Evolutionary conservation across 53 echinoderm and acorn worm genomes (phyloP).

Genomic region (Crossaster papposus): DNA sequence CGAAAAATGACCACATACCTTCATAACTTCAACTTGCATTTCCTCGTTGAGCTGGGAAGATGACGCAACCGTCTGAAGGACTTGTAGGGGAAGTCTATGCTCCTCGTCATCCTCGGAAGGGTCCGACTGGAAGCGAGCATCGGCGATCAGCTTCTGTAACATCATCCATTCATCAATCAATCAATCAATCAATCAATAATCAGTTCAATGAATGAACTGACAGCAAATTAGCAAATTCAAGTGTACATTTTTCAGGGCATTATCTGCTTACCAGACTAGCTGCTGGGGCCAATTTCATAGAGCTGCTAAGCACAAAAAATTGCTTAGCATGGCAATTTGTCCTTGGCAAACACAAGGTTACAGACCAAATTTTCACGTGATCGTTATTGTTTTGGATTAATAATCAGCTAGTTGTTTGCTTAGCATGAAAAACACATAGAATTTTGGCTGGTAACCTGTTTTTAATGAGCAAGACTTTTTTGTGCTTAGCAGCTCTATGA

Average conservation of each 20-base stretch:
- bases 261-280: too few species aligned
- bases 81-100: slow-evolving; percentile 78
- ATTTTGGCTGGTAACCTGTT: too few species aligned
- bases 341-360: too few species aligned
- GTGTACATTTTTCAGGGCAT: neutral
- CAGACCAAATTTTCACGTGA: too few species aligned
- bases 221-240: neutral
- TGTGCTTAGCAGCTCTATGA: too few species aligned
- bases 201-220: neutral
- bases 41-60: slow-evolving; percentile 85
- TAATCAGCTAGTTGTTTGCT: too few species aligned
- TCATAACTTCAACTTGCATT: slow-evolving; percentile 91
- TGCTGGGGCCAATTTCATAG: too few species aligned
- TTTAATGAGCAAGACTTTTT: too few species aligned
- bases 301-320: too few species aligned
- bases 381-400: too few species aligned
- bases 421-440: too few species aligned
- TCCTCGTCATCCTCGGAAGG: slow-evolving; percentile 66
- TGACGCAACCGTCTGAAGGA: slow-evolving; percentile 70
- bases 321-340: too few species aligned
- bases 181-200: slow-evolving; percentile 15
- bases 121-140: slow-evolving; percentile 71
- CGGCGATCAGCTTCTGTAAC: slow-evolving; percentile 80
- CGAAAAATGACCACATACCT: slow-evolving; percentile 62
- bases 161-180: slow-evolving; percentile 19